These are phyloP conservation scores for Lanius ludovicianus DNA, from an alignment of 2,113 vertebrate genomes.

Conservation along the genomic window DNA sequence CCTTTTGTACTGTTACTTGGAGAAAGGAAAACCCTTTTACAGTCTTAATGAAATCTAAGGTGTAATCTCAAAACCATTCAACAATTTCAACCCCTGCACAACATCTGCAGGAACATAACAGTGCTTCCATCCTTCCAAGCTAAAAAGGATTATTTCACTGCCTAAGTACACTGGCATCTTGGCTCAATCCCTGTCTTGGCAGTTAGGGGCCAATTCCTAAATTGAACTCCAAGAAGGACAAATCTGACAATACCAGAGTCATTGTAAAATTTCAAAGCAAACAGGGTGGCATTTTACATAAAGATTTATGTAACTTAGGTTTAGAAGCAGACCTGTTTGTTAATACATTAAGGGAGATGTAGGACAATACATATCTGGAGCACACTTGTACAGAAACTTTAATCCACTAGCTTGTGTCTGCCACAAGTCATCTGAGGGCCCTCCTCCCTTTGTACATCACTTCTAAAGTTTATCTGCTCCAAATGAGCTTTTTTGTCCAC, in stretches of 20 bases:
- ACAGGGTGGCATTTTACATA: background rate
- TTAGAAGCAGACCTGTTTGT: background rate
- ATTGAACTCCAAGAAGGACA: background rate
- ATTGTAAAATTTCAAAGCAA: background rate
- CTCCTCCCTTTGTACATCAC: background rate
- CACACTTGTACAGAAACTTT: background rate
- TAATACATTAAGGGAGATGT: background rate
- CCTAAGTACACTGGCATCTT: background rate
- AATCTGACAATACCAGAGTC: background rate
- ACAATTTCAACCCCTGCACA: constrained; percentile 8
- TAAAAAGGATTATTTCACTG: constrained; percentile 18
- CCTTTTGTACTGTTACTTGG: background rate
- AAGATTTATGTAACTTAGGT: background rate
- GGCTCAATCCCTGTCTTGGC: background rate
- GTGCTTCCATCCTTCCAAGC: background rate
- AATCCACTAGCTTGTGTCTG: background rate
- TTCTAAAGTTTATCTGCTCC: background rate
- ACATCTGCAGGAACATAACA: background rate
- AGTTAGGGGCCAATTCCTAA: background rate
- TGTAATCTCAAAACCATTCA: constrained; percentile 1
- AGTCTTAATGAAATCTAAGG: background rate
- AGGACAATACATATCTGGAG: background rate
- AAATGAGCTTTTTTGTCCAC: background rate
- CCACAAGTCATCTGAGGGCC: background rate
- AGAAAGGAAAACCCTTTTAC: background rate